Conservation (phyloP, 2,113 vertebrate genomes). For the Mustelus asterias region DNA sequence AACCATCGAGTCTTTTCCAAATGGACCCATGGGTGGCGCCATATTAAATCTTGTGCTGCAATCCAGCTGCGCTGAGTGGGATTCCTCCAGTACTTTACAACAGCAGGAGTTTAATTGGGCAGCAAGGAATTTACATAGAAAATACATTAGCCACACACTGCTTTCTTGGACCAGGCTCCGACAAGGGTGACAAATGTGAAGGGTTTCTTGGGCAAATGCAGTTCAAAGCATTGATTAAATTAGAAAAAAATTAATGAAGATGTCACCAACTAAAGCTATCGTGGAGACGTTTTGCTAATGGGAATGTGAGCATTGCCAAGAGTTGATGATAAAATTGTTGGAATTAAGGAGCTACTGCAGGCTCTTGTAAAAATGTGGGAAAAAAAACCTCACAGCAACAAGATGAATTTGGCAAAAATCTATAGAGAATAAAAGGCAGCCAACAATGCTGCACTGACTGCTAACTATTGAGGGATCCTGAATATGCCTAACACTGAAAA, state of each 20-base stretch:
- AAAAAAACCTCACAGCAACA: neutral
- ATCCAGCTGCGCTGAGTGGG: neutral
- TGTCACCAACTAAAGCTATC: neutral
- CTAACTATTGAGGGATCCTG: neutral
- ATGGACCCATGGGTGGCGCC: constrained; percentile 33
- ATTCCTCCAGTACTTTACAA: constrained; percentile 28
- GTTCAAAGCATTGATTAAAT: constrained; percentile 1
- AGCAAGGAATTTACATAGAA: constrained; percentile 36
- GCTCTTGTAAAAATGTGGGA: neutral
- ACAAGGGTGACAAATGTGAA: constrained; percentile 32
- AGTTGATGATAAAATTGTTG: neutral
- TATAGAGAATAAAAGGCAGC: neutral
- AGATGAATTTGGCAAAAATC: neutral
- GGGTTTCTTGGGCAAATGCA: neutral
- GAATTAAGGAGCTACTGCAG: neutral
- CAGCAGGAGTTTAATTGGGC: constrained; percentile 34
- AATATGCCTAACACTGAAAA: neutral
- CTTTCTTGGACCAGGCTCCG: constrained; percentile 23
- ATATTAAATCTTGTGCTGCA: constrained; percentile 28
- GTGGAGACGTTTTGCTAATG: neutral
- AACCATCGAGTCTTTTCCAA: constrained; percentile 29
- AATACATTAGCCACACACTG: constrained; percentile 34
- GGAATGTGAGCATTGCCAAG: neutral
- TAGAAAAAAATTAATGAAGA: constrained; percentile 26
- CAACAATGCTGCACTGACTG: neutral